phyloP scores from a whole-genome alignment of 2,797 vertebrate species.

The Amblyraja radiata region DNA sequence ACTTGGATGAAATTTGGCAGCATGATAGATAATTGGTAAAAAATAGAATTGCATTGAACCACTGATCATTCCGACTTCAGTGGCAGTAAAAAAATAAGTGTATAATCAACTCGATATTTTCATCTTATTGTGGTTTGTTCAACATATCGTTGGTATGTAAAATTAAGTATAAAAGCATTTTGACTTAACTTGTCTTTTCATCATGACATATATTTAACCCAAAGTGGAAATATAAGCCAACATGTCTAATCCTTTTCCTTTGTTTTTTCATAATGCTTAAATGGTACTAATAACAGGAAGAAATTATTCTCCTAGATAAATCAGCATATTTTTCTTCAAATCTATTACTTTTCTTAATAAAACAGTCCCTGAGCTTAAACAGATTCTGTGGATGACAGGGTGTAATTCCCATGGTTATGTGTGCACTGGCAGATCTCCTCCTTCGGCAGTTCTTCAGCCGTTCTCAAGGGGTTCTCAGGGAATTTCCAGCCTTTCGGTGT shows the following conservation, averaged over 20 bases:
- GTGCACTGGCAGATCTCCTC: background rate
- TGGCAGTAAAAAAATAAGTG: background rate
- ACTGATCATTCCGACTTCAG: slow-evolving; percentile 20
- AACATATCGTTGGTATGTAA: background rate
- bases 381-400: background rate
- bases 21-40: background rate
- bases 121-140: background rate
- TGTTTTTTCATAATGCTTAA: background rate
- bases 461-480: background rate
- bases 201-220: background rate
- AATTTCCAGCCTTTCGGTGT: background rate
- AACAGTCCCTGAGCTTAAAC: background rate
- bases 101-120: background rate
- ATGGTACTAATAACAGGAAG: background rate
- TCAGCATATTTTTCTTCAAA: background rate
- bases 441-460: background rate
- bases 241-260: background rate
- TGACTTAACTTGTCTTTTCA: background rate
- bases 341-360: background rate
- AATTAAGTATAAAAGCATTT: background rate
- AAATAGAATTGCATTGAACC: background rate
- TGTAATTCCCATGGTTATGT: background rate
- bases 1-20: slow-evolving; percentile 13
- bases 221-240: background rate
- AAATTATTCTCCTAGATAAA: slow-evolving; percentile 13